Conservation (phyloP, 2,888 invertebrate species). For the Parnassius mnemosyne region DNA sequence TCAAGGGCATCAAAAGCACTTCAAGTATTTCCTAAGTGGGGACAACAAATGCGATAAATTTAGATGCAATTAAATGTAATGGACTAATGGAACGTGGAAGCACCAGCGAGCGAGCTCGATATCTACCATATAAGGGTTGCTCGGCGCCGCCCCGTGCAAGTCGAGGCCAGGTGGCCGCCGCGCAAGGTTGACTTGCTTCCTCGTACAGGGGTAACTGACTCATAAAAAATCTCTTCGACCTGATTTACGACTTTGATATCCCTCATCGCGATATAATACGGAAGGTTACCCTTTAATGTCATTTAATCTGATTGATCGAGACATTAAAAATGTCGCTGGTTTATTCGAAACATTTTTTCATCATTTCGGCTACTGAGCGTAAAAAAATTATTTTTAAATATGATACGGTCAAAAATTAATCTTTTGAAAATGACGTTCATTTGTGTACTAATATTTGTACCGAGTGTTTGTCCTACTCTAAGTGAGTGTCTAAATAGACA, state of each 20-base stretch:
- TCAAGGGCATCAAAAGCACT: constrained; percentile 18
- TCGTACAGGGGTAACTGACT: constrained; percentile 63
- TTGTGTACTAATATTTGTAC: too few relatives aligned
- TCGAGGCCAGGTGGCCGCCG: constrained; percentile 45
- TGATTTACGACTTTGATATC: constrained; percentile 59
- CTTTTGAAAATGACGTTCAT: too few relatives aligned
- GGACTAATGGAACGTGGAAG: constrained; percentile 18
- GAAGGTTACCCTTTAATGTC: constrained; percentile 44
- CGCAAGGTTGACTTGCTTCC: constrained; percentile 45
- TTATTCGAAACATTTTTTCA: constrained; percentile 3
- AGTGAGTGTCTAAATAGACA: too few relatives aligned
- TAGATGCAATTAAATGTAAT: constrained; percentile 45
- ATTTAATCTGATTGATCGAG: constrained; percentile 35
- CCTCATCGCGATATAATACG: constrained; percentile 41
- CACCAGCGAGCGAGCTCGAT: constrained; percentile 34
- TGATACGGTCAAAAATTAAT: constrained; percentile 5
- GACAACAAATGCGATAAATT: constrained; percentile 45
- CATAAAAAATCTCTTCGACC: constrained; percentile 58
- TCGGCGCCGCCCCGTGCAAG: constrained; percentile 46
- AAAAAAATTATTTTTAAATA: constrained; percentile 10
- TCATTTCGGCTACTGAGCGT: not conserved
- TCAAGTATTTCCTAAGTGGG: constrained; percentile 35
- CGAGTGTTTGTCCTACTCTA: too few relatives aligned
- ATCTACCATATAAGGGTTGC: constrained; percentile 51
- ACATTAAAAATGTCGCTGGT: constrained; percentile 16